These are phyloP conservation scores for Borostomias antarcticus DNA, from an alignment of 2,797 vertebrate genomes.

Conservation along the genomic window DNA sequence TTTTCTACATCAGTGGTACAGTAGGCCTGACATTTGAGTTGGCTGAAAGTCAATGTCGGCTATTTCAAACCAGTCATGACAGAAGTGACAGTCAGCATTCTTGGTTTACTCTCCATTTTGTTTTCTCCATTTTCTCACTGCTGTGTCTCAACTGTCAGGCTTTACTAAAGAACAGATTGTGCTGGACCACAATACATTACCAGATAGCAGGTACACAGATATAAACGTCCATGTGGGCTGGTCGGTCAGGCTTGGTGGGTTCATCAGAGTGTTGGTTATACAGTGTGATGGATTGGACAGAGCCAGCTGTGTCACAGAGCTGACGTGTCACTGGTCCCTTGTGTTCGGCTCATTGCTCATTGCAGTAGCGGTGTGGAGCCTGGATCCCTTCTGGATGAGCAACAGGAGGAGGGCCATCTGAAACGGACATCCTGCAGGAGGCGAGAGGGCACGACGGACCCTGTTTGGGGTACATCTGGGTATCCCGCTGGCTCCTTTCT, in stretches of 20 bases:
- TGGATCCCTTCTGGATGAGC: conserved; percentile 24
- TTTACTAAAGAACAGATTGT: background rate
- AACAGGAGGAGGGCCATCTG: conserved; percentile 53
- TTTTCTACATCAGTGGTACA: too few species aligned
- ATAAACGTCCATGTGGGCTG: background rate
- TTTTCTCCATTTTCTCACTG: background rate
- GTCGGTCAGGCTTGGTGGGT: conserved; percentile 4
- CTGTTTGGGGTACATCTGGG: conserved; percentile 53
- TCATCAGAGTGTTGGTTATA: background rate
- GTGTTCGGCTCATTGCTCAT: conserved; percentile 53
- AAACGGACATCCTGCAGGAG: conserved; percentile 51
- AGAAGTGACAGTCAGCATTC: background rate
- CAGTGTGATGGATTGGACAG: conserved; percentile 2
- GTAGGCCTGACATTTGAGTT: background rate
- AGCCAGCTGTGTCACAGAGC: conserved; percentile 37
- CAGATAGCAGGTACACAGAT: background rate
- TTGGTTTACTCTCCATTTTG: background rate
- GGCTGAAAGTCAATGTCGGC: background rate
- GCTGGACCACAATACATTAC: background rate
- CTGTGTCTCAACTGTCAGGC: background rate
- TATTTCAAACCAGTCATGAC: background rate
- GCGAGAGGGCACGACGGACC: conserved; percentile 40
- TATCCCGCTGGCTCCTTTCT: conserved; percentile 52
- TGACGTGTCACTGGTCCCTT: conserved; percentile 29
- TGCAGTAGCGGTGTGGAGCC: conserved; percentile 34